Evolutionary conservation across 2,888 invertebrate genomes (phyloP).

Genomic region (Phalera bucephala): DNA sequence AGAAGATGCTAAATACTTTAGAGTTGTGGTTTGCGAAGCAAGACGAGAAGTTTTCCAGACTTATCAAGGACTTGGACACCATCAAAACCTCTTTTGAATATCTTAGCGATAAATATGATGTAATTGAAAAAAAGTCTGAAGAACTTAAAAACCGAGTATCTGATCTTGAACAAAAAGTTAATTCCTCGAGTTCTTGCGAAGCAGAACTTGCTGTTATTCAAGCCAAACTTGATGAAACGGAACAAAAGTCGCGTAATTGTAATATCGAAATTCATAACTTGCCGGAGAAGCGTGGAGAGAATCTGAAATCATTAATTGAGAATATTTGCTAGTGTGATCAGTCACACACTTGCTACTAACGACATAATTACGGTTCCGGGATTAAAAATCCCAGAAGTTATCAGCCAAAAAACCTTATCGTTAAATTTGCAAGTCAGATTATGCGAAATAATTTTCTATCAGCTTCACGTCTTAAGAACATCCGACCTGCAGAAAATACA

Average conservation of each 20-base stretch:
- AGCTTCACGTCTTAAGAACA: no score
- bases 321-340: background rate
- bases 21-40: background rate
- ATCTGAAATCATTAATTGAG: background rate
- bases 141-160: background rate
- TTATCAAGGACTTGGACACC: background rate
- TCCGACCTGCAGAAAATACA: no score
- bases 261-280: background rate
- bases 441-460: no score
- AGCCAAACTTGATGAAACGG: background rate
- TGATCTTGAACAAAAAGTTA: no score
- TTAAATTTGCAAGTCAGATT: no score
- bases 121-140: background rate
- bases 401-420: no score
- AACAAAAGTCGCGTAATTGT: background rate
- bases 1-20: background rate
- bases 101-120: background rate
- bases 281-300: background rate
- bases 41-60: background rate
- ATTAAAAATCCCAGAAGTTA: no score
- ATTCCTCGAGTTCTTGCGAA: no score
- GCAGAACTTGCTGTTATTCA: no score
- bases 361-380: background rate
- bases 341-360: background rate
- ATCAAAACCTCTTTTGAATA: background rate